Evolutionary conservation across 2,113 vertebrate genomes (phyloP), one percentile per base, ranked within the genome.

Genomic region (Symphodus melops): DNA sequence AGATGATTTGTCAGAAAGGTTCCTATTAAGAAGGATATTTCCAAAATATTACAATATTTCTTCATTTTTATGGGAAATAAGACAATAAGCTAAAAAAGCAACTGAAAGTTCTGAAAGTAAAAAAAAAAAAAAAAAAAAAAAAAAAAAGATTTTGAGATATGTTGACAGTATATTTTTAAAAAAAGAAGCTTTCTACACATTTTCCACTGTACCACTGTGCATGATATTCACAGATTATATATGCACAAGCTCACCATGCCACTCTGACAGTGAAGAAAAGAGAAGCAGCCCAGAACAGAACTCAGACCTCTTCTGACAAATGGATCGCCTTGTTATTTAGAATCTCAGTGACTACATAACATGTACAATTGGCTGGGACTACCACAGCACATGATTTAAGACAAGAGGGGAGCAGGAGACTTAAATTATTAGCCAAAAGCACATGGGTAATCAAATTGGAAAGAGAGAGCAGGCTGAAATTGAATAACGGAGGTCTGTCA

Each of bases 391-490:
- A 68, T 61, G 63, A 62, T 79, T 84, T 73, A 42, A 58, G 46
- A 78, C 60, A 7, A 58, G 67, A 69, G 37, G 23, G 68, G 46
- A 61, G 63, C 53, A 64, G 68, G 63, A 71, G 48, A 68, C 62
- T 68, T 77, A 72, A 55, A 73, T 83, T 81, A 82, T 76, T 67
- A 85, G 72, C 78, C 58, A 75, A 80, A 84, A 83, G 77, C 71
- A 83, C 79, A 56, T 53, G 82, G 58, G 48, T 87, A 87, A 90
- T 91, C 77, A 81, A 82, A 88, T 71, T 84, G 73, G 55, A 77
- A 39, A 87, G 61, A 85, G 78, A 85, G 81, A 76, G 72, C 67
- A 62, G 62, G 63, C 19, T 66, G 82, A 87, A 92, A 89, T 78
- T 83, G 66, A 86, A 79, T 87, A 87, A 88, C 36, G 46, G 33